phyloP scores from a whole-genome alignment of 2,797 vertebrate genomes.

The Cuculus canorus region DNA sequence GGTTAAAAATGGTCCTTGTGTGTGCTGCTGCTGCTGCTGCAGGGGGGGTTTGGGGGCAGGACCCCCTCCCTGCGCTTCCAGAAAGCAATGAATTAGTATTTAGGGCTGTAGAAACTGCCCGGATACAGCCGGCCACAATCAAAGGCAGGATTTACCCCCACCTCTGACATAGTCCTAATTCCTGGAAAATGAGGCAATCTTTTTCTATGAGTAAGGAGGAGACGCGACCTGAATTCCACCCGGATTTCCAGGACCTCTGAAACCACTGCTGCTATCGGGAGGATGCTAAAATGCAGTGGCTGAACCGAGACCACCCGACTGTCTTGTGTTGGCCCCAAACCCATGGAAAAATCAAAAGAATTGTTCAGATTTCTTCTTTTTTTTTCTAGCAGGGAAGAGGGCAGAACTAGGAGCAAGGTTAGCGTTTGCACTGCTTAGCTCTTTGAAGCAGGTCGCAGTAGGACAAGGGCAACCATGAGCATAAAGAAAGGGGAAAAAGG shows the following conservation, averaged over 20 bases:
- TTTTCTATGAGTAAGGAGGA: neutral
- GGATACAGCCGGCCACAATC: neutral
- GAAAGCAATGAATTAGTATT: neutral
- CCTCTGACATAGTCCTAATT: conserved; percentile 22
- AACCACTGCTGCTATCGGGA: neutral
- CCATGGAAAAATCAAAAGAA: neutral
- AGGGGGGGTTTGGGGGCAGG: neutral
- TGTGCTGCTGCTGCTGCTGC: neutral
- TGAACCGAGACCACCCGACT: neutral
- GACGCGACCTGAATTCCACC: neutral
- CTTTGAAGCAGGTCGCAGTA: conserved; percentile 1
- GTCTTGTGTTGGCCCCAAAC: neutral
- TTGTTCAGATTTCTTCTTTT: neutral
- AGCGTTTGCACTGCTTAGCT: neutral
- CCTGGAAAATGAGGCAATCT: conserved; percentile 49
- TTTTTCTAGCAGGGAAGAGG: neutral
- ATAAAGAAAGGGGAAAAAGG: conserved; percentile 13
- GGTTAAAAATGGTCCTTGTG: neutral
- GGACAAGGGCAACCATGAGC: neutral
- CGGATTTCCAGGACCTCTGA: neutral
- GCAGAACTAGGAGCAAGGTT: neutral
- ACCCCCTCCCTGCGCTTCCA: neutral
- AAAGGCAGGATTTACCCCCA: conserved; percentile 26
- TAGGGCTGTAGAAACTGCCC: neutral
- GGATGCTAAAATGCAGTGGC: neutral